Evolutionary conservation across 1,140 invertebrate species (phyloP).

Genomic region (Rhopalosiphum padi): DNA sequence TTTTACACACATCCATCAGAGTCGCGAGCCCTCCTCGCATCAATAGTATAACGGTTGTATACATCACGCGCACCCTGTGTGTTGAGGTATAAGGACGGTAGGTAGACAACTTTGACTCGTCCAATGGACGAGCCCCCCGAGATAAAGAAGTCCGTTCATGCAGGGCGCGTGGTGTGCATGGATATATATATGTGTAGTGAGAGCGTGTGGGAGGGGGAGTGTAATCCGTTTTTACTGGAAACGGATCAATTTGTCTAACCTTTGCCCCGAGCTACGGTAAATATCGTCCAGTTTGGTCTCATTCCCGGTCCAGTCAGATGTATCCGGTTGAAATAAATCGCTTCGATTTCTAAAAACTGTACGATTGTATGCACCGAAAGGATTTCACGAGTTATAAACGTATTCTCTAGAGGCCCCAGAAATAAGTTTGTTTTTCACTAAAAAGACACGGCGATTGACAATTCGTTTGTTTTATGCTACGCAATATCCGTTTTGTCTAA

Average conservation of each 20-base stretch:
- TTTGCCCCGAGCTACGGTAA: not conserved
- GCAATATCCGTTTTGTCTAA: slow-evolving; percentile 38
- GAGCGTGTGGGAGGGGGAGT: not conserved
- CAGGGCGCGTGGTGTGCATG: not conserved
- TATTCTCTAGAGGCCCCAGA: not conserved
- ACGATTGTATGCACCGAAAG: not conserved
- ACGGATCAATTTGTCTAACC: slow-evolving; percentile 54
- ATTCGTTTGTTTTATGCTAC: not conserved
- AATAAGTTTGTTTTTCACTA: slow-evolving; percentile 5
- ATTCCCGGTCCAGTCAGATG: not conserved
- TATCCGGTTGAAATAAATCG: slow-evolving; percentile 33
- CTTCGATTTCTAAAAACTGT: not conserved
- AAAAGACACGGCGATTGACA: slow-evolving; percentile 25
- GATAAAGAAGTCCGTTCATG: slow-evolving; percentile 17
- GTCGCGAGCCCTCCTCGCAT: not conserved
- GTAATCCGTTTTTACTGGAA: slow-evolving; percentile 50
- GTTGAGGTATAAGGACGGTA: not conserved
- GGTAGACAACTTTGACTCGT: not conserved
- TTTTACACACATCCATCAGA: slow-evolving; percentile 43
- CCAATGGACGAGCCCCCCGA: not conserved
- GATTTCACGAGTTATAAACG: not conserved
- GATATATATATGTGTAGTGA: not conserved
- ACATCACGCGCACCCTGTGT: not conserved
- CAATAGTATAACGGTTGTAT: slow-evolving; percentile 10
- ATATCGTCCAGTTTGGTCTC: slow-evolving; percentile 27